Evolutionary conservation across 1,140 invertebrate genomes (phyloP).

Genomic region (Procambarus clarkii): DNA sequence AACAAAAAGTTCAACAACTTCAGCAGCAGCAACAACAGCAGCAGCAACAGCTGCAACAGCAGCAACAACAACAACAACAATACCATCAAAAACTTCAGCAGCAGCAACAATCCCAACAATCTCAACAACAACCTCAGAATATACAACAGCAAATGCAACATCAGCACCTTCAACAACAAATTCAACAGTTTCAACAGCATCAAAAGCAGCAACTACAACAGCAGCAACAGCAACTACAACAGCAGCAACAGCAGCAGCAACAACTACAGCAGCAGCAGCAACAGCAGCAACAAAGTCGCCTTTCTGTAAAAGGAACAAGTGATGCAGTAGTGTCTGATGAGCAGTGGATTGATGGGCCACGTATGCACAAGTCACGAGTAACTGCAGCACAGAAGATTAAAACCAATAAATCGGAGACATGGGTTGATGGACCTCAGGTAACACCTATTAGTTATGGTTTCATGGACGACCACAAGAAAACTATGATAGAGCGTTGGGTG

Average conservation of each 20-base stretch:
- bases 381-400: conserved; percentile 71
- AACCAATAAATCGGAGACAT: conserved; percentile 82
- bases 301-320: conserved; percentile 18
- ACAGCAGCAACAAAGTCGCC: conserved; percentile 32
- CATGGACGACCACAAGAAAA: conserved; percentile 93
- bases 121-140: conserved; percentile 41
- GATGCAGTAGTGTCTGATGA: conserved; percentile 82
- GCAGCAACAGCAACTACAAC: conserved; percentile 25
- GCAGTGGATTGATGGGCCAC: conserved; percentile 96
- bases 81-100: no score
- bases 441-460: conserved; percentile 79
- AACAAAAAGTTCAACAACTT: conserved; percentile 34
- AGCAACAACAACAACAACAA: conserved; percentile 37
- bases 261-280: conserved; percentile 47
- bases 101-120: conserved; percentile 33
- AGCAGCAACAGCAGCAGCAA: conserved; percentile 26
- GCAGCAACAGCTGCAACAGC: no score
- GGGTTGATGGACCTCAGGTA: conserved; percentile 90
- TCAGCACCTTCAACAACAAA: conserved; percentile 34
- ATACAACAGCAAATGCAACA: conserved; percentile 46
- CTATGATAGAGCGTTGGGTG: conserved; percentile 95
- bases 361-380: conserved; percentile 82
- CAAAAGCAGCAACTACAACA: not conserved
- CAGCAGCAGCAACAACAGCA: conserved; percentile 34
- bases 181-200: conserved; percentile 18